Conservation (phyloP, 2,113 vertebrate species). For the Xenus cinereus region DNA sequence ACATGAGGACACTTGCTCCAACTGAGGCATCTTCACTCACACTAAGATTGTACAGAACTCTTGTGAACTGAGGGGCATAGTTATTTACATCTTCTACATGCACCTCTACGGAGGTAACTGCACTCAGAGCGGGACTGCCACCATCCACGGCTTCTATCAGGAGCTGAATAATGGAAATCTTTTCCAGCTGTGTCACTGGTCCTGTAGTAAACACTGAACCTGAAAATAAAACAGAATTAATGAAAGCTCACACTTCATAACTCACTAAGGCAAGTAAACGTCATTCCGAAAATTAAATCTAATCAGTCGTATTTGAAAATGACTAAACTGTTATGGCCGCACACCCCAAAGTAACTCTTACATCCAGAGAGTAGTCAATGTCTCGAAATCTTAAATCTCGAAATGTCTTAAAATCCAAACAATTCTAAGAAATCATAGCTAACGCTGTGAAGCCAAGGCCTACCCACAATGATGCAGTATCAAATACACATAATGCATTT, state of each 20-base stretch:
- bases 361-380: neutral
- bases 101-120: constrained; percentile 78
- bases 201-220: constrained; percentile 82
- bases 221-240: constrained; percentile 65
- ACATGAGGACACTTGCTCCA: constrained; percentile 77
- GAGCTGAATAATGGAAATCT: constrained; percentile 73
- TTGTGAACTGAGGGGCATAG: constrained; percentile 79
- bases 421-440: neutral
- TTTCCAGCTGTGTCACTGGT: constrained; percentile 67
- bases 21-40: constrained; percentile 76
- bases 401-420: neutral
- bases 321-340: neutral
- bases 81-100: constrained; percentile 81
- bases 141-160: constrained; percentile 85
- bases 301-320: neutral
- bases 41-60: constrained; percentile 76
- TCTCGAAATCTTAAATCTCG: no score
- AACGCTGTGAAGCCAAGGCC: neutral
- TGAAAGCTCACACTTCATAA: neutral
- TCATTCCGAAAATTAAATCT: neutral
- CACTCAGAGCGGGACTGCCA: constrained; percentile 78
- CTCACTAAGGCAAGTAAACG: neutral
- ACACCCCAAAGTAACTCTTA: neutral
- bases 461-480: neutral
- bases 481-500: neutral